A percentile compares a stretch with the other conserved stretches of the same genome.
Evolutionary conservation across 2,113 vertebrate species (phyloP).

Genomic region (Solea solea): DNA sequence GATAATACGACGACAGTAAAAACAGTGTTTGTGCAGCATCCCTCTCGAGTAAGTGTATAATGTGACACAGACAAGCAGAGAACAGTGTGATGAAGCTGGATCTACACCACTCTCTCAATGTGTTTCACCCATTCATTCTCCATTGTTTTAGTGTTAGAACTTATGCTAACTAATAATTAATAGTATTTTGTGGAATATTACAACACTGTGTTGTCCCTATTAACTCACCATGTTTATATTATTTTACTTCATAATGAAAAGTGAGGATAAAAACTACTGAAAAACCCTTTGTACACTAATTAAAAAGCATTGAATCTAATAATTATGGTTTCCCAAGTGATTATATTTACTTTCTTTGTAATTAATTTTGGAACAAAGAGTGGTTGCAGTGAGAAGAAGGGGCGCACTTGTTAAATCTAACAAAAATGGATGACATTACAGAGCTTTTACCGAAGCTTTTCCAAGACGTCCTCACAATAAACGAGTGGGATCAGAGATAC

Average conservation of each 20-base stretch:
- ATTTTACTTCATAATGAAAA: too few relatives aligned
- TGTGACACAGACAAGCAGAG: constrained; percentile 42
- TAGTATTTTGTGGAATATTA: not conserved
- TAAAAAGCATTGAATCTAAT: too few relatives aligned
- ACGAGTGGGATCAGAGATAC: too few relatives aligned
- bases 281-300: too few relatives aligned
- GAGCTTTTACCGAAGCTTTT: too few relatives aligned
- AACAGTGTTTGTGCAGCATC: constrained; percentile 14
- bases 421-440: too few relatives aligned
- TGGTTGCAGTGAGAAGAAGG: too few relatives aligned
- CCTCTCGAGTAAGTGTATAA: constrained; percentile 38
- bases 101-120: constrained; percentile 21
- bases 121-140: constrained; percentile 21
- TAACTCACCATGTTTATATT: not conserved
- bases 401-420: too few relatives aligned
- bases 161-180: not conserved
- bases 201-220: not conserved
- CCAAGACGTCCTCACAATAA: too few relatives aligned
- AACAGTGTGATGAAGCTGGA: constrained; percentile 22
- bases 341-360: not conserved
- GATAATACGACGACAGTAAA: constrained; percentile 6
- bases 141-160: not conserved
- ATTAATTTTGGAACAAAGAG: not conserved
- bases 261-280: too few relatives aligned
- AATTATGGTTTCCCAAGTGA: not conserved